Evolutionary conservation across 2,113 vertebrate genomes (phyloP).

Genomic region (Perognathus longimembris): DNA sequence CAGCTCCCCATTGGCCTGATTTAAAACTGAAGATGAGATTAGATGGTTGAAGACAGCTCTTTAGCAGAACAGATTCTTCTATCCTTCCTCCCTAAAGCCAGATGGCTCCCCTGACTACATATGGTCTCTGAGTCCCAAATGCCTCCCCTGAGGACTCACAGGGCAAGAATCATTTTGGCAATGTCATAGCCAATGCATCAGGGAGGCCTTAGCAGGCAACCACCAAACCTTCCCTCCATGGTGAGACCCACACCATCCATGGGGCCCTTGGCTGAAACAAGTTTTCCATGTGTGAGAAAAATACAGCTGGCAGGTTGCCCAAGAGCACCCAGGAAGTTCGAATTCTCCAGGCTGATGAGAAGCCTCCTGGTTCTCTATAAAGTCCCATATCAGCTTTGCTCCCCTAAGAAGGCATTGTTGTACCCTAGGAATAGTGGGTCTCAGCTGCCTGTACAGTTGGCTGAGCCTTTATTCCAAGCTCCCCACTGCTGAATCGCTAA

Average conservation of each 20-base stretch:
- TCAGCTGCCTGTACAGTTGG: background rate
- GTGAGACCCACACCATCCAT: background rate
- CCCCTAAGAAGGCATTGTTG: background rate
- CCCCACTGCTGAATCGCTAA: background rate
- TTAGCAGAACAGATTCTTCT: background rate
- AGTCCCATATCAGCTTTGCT: background rate
- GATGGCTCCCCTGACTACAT: background rate
- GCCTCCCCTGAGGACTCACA: background rate
- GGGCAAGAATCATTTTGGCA: background rate
- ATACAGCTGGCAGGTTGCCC: background rate
- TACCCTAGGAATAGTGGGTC: background rate
- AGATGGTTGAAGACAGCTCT: constrained; percentile 22
- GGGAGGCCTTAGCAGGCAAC: background rate
- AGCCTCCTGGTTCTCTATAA: background rate
- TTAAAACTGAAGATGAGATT: background rate
- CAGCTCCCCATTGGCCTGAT: background rate
- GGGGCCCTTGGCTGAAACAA: background rate
- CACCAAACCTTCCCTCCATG: background rate
- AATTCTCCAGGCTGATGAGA: background rate
- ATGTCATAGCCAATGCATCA: background rate
- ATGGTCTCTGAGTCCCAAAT: background rate
- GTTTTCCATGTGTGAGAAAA: background rate
- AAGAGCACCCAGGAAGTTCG: background rate
- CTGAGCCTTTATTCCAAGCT: background rate
- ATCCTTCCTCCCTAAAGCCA: background rate